Percentiles rank a stretch among this genome's conserved stretches.
These are phyloP conservation scores for Leptodactylus fuscus DNA, from an alignment of 2,113 vertebrate genomes.

Conservation along the genomic window DNA sequence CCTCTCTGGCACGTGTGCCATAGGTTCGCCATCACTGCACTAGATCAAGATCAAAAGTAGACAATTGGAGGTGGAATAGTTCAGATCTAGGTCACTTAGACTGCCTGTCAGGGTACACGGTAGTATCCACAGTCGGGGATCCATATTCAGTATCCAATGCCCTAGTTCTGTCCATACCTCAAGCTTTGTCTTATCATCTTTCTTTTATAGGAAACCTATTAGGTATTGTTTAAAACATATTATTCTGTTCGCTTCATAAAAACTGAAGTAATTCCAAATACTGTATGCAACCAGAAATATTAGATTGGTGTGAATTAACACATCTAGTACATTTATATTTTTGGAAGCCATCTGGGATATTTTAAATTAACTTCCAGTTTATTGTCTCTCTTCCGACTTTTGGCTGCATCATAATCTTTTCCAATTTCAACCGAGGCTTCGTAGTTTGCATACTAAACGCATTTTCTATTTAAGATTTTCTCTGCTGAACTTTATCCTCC, in stretches of 20 bases:
- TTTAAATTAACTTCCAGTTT: constrained; percentile 28
- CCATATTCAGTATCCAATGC: too few relatives aligned
- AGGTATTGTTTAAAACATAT: background rate
- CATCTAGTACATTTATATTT: constrained; percentile 8
- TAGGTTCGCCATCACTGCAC: too few relatives aligned
- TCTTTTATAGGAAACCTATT: background rate
- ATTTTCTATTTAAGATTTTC: constrained; percentile 18
- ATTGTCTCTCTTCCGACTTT: constrained; percentile 17
- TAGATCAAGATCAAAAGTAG: too few relatives aligned
- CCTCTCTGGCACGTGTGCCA: too few relatives aligned
- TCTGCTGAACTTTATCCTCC: constrained; percentile 10
- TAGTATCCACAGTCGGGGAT: too few relatives aligned
- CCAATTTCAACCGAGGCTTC: background rate
- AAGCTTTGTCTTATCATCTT: too few relatives aligned
- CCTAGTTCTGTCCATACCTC: too few relatives aligned
- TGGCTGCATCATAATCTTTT: constrained; percentile 26
- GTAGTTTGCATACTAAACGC: constrained; percentile 15
- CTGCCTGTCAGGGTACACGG: too few relatives aligned
- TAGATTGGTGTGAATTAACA: background rate
- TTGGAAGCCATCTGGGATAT: constrained; percentile 13
- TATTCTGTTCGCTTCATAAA: background rate
- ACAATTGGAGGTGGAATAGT: too few relatives aligned
- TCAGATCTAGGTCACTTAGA: too few relatives aligned
- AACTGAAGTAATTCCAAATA: background rate
- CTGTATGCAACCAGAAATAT: background rate